Evolutionary conservation across 2,797 vertebrate genomes (phyloP).

Genomic region (Pygocentrus nattereri): DNA sequence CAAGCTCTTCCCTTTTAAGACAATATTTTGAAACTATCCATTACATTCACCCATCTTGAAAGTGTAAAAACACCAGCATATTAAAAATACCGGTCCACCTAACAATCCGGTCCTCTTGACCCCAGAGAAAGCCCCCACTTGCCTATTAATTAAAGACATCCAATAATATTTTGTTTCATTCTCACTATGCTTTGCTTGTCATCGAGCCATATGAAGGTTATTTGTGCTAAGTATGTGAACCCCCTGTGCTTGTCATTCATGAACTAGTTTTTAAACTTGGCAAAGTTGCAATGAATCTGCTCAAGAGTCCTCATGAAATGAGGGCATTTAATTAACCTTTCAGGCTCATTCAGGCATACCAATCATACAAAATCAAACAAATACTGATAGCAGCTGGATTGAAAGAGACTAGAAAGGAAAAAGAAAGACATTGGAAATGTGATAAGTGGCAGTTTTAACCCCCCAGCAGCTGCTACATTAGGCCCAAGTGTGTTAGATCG

Average conservation of each 20-base stretch:
- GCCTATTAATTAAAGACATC: conserved; percentile 40
- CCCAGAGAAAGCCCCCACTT: not conserved
- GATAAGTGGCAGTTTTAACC: not conserved
- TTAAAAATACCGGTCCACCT: conserved; percentile 47
- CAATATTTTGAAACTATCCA: conserved; percentile 26
- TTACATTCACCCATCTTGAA: not conserved
- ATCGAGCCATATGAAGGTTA: conserved; percentile 39
- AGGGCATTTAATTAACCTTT: not conserved
- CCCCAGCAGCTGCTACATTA: not conserved
- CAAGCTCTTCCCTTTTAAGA: not conserved
- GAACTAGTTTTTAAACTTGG: not conserved
- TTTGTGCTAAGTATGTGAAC: not conserved
- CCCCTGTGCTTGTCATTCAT: not conserved
- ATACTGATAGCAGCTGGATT: not conserved
- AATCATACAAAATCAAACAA: not conserved
- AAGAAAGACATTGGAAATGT: not conserved
- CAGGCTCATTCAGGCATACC: not conserved
- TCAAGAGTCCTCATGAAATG: not conserved
- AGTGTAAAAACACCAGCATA: conserved; percentile 43
- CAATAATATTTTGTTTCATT: conserved; percentile 36
- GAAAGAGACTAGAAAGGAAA: not conserved
- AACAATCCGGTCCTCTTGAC: not conserved
- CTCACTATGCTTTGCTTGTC: conserved; percentile 47
- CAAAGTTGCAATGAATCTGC: not conserved
- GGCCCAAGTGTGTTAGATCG: not conserved